Evolutionary conservation across 1,140 invertebrate genomes (phyloP).

Genomic region (Berghia stephanieae): DNA sequence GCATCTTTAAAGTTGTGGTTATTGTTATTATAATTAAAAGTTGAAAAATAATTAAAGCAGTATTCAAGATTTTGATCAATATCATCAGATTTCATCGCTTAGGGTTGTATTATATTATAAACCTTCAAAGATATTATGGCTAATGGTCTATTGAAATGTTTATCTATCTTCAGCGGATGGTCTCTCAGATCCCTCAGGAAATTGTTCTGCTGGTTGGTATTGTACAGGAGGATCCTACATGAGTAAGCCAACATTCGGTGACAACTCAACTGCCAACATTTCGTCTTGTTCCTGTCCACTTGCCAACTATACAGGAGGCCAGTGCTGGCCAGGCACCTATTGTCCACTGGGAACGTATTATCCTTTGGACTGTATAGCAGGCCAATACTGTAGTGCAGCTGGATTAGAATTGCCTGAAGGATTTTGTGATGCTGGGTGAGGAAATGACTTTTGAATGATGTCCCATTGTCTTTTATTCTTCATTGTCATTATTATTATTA

Average conservation of each 20-base stretch:
- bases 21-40: too few species aligned
- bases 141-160: too few species aligned
- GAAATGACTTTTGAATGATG: too few species aligned
- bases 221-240: slow-evolving; percentile 58
- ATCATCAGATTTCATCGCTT: too few species aligned
- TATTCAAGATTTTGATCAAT: too few species aligned
- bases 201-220: slow-evolving; percentile 61
- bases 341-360: slow-evolving; percentile 53
- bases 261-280: slow-evolving; percentile 45
- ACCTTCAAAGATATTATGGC: too few species aligned
- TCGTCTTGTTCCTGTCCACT: slow-evolving; percentile 56
- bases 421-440: slow-evolving; percentile 52
- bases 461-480: too few species aligned
- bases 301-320: slow-evolving; percentile 58
- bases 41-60: too few species aligned
- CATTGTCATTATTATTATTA: too few species aligned
- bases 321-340: slow-evolving; percentile 63
- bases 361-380: slow-evolving; percentile 53
- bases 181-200: slow-evolving; percentile 48
- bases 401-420: slow-evolving; percentile 52
- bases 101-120: too few species aligned
- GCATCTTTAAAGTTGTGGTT: too few species aligned
- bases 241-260: slow-evolving; percentile 42
- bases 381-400: slow-evolving; percentile 53
- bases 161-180: slow-evolving; percentile 55